Evolutionary conservation across 2,888 invertebrate genomes (phyloP).

Genomic region (Stegana nigrithorax): DNA sequence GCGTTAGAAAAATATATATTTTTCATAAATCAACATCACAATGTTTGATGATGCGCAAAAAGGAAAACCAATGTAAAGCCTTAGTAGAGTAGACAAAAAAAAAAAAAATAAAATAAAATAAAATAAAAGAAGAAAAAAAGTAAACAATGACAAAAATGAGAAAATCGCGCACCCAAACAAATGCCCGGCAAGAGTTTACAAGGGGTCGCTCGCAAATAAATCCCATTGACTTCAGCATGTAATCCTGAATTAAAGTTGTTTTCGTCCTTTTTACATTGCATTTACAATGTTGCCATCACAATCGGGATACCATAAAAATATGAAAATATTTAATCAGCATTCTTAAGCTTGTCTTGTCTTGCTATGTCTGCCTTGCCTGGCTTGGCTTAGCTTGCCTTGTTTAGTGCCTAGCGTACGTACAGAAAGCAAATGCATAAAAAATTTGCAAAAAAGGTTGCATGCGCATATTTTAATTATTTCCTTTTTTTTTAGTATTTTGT

Average conservation of each 20-base stretch:
- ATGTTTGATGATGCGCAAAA: constrained; percentile 61
- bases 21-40: constrained; percentile 61
- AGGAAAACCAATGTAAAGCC: not conserved
- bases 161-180: constrained; percentile 24
- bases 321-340: too few species aligned
- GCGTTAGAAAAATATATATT: constrained; percentile 44
- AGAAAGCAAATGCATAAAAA: too few species aligned
- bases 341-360: too few species aligned
- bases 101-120: constrained; percentile 37
- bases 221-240: constrained; percentile 20
- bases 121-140: constrained; percentile 20
- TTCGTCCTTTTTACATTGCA: not conserved
- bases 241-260: not conserved
- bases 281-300: constrained; percentile 9
- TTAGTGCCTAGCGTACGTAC: too few species aligned
- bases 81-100: constrained; percentile 39
- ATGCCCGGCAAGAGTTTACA: constrained; percentile 20
- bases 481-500: too few species aligned
- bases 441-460: too few species aligned
- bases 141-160: too few species aligned
- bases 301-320: too few species aligned
- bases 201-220: constrained; percentile 8
- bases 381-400: too few species aligned
- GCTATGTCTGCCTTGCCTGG: too few species aligned
- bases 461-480: too few species aligned